phyloP scores from a whole-genome alignment of 2,888 invertebrate species.

The Anoncus sp. region DNA sequence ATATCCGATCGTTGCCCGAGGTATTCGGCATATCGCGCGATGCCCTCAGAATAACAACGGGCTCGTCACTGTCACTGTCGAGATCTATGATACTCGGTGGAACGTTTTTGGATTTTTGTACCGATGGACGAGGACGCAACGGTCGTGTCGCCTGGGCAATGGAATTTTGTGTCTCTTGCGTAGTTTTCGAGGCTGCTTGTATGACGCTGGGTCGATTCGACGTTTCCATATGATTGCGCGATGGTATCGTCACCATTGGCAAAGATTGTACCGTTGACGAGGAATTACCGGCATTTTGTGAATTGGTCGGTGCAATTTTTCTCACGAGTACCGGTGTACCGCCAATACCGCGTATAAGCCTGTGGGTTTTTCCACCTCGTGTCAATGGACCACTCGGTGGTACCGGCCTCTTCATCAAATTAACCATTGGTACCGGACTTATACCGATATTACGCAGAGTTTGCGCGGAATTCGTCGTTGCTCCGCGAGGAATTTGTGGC shows the following conservation, averaged over 20 bases:
- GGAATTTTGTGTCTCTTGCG: constrained; percentile 33
- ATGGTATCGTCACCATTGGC: constrained; percentile 72
- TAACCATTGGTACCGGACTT: constrained; percentile 72
- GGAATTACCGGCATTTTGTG: background rate
- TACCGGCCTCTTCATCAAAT: constrained; percentile 68
- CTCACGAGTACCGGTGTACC: constrained; percentile 52
- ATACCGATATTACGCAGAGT: no score
- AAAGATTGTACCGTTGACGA: constrained; percentile 25
- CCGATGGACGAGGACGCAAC: constrained; percentile 19
- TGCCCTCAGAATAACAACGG: constrained; percentile 33
- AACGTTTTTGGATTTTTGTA: no score
- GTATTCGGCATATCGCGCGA: background rate
- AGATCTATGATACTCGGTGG: constrained; percentile 74
- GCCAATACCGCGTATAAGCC: constrained; percentile 44
- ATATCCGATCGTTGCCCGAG: constrained; percentile 33
- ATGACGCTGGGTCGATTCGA: constrained; percentile 22
- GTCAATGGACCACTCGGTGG: constrained; percentile 19
- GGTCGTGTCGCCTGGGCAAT: constrained; percentile 2
- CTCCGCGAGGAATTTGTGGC: background rate
- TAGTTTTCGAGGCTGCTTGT: constrained; percentile 15
- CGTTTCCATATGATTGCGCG: constrained; percentile 45
- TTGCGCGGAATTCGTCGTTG: constrained; percentile 14
- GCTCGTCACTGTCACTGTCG: constrained; percentile 76
- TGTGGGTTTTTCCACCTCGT: constrained; percentile 47
- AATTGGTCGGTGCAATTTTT: constrained; percentile 49